phyloP scores from a whole-genome alignment of 2,888 invertebrate species.

The Tromatobia lineatoria region DNA sequence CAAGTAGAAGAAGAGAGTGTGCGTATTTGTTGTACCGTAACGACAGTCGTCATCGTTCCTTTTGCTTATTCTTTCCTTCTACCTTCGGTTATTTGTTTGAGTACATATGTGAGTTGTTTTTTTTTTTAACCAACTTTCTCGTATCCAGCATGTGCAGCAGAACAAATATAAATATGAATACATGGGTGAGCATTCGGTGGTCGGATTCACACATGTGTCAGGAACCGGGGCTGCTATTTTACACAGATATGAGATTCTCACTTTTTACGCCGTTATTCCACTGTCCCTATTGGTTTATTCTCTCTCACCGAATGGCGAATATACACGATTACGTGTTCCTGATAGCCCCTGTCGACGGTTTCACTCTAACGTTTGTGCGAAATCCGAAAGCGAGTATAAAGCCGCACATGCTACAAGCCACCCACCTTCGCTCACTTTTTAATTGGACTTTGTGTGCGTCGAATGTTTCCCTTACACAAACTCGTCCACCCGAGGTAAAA shows the following conservation, averaged over 20 bases:
- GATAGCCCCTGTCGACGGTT: not conserved
- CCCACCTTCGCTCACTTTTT: not conserved
- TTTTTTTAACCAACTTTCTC: slow-evolving; percentile 11
- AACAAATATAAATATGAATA: slow-evolving; percentile 21
- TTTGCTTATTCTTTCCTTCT: not conserved
- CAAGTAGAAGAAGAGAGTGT: not conserved
- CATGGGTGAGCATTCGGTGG: slow-evolving; percentile 6
- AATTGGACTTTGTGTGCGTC: not conserved
- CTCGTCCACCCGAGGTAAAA: not conserved
- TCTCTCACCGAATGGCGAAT: not conserved
- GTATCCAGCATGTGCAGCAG: slow-evolving; percentile 1
- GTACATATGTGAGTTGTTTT: not conserved
- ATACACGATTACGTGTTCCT: slow-evolving; percentile 1
- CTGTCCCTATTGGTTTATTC: not conserved
- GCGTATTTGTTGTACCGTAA: not conserved
- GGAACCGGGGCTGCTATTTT: slow-evolving; percentile 9
- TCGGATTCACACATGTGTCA: not conserved
- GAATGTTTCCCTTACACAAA: slow-evolving; percentile 15
- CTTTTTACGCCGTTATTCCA: slow-evolving; percentile 3
- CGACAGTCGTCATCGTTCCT: not conserved
- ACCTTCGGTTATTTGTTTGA: not conserved
- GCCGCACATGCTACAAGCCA: slow-evolving; percentile 7
- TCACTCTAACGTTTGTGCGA: not conserved
- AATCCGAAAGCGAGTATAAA: slow-evolving; percentile 18
- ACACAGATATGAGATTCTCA: not conserved